Evolutionary conservation across 2,113 vertebrate genomes (phyloP).

Genomic region (Emydura subglobosa): DNA sequence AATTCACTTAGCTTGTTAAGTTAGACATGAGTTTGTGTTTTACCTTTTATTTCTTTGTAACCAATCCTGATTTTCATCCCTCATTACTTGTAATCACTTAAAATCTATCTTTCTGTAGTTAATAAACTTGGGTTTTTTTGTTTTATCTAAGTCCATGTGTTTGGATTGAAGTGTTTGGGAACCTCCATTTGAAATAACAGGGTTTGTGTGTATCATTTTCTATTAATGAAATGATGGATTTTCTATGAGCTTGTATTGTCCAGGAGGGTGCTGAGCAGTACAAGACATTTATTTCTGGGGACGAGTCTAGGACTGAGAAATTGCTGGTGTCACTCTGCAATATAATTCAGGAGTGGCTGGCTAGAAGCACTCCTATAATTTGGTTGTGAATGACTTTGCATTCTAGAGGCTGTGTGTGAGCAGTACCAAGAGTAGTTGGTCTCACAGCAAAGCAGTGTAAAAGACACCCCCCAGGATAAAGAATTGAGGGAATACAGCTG

Average conservation of each 20-base stretch:
- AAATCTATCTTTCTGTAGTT: no score
- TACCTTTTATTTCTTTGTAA: no score
- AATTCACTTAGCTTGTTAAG: no score
- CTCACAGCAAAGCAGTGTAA: background rate
- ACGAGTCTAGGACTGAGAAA: background rate
- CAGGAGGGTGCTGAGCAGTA: background rate
- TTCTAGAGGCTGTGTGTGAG: background rate
- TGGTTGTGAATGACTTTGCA: background rate
- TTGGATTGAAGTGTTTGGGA: no score
- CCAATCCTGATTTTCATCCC: no score
- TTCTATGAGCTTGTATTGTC: background rate
- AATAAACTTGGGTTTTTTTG: no score
- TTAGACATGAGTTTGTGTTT: no score
- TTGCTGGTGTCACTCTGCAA: background rate
- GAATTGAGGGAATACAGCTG: background rate
- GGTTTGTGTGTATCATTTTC: background rate
- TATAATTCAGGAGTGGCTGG: background rate
- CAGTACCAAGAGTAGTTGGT: background rate
- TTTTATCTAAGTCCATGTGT: no score
- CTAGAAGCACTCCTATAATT: background rate
- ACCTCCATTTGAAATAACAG: no score
- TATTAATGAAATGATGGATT: background rate
- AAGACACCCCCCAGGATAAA: background rate
- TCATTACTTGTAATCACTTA: no score
- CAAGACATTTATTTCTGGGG: background rate